A percentile compares a stretch with the other conserved stretches of the same genome.
These are phyloP conservation scores for Stomatorhinus ivindoensis DNA, from an alignment of 2,113 vertebrate species.

Conservation along the genomic window DNA sequence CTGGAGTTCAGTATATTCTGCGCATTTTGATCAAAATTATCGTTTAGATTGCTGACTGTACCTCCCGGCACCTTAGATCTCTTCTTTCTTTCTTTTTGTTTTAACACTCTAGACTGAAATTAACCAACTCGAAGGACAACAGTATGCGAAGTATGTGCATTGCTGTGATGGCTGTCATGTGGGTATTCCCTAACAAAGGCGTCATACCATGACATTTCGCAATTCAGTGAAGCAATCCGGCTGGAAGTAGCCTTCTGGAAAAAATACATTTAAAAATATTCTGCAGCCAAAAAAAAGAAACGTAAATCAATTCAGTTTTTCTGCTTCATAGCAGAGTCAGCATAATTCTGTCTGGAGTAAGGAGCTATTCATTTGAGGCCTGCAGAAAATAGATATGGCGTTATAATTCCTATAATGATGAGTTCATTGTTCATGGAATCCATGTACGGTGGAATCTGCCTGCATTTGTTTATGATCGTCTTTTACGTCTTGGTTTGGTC, in stretches of 20 bases:
- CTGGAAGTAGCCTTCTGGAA: not conserved
- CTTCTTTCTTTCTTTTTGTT: not conserved
- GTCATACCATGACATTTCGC: constrained; percentile 6
- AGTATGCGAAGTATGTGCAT: not conserved
- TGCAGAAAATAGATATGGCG: not conserved
- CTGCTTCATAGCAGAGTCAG: not conserved
- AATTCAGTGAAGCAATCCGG: not conserved
- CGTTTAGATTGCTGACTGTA: not conserved
- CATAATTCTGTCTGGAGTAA: not conserved
- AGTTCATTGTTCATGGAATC: not conserved
- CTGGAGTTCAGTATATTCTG: not conserved
- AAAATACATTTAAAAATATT: not conserved
- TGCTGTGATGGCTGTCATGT: not conserved
- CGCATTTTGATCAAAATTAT: not conserved
- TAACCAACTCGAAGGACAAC: not conserved
- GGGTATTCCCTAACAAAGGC: not conserved
- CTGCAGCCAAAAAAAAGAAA: not conserved
- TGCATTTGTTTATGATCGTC: not conserved
- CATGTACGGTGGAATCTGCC: not conserved
- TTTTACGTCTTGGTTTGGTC: not conserved
- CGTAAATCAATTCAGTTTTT: not conserved
- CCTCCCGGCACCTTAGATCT: not conserved
- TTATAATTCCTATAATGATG: not conserved
- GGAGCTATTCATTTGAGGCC: not conserved
- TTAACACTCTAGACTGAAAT: not conserved